phyloP scores from a whole-genome alignment of 2,797 vertebrate genomes.

The Avahi laniger region DNA sequence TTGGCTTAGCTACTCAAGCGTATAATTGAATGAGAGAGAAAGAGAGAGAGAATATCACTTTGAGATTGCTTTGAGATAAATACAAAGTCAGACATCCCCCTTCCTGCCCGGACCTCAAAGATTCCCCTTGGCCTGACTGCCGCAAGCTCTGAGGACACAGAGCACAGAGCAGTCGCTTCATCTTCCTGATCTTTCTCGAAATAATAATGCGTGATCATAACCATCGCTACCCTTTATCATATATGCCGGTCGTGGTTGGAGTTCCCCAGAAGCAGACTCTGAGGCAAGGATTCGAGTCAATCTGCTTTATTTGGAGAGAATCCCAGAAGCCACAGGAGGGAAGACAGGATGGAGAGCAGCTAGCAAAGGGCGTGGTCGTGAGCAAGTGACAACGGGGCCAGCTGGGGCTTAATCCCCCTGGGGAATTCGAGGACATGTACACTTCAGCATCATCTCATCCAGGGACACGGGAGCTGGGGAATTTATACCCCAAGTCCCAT shows the following conservation, averaged over 20 bases:
- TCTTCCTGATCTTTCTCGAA: conserved; percentile 20
- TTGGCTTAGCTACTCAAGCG: conserved; percentile 69
- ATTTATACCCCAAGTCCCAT: not conserved
- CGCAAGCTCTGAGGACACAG: not conserved
- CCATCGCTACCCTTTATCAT: not conserved
- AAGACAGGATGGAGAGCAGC: not conserved
- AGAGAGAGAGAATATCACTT: not conserved
- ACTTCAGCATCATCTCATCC: not conserved
- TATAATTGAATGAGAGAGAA: conserved; percentile 37
- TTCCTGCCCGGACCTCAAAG: not conserved
- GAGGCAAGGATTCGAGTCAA: not conserved
- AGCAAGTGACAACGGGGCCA: not conserved
- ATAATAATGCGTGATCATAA: not conserved
- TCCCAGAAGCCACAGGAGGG: not conserved
- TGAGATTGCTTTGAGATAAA: conserved; percentile 49
- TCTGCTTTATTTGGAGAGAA: not conserved
- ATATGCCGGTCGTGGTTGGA: not conserved
- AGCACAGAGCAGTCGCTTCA: not conserved
- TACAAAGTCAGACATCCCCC: not conserved
- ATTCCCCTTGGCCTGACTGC: not conserved
- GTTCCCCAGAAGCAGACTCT: not conserved
- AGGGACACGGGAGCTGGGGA: not conserved
- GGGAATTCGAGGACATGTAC: not conserved
- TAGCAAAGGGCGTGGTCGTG: not conserved
- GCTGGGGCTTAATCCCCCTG: not conserved